phyloP scores from a whole-genome alignment of 2,113 vertebrate genomes.

The Myodes glareolus region DNA sequence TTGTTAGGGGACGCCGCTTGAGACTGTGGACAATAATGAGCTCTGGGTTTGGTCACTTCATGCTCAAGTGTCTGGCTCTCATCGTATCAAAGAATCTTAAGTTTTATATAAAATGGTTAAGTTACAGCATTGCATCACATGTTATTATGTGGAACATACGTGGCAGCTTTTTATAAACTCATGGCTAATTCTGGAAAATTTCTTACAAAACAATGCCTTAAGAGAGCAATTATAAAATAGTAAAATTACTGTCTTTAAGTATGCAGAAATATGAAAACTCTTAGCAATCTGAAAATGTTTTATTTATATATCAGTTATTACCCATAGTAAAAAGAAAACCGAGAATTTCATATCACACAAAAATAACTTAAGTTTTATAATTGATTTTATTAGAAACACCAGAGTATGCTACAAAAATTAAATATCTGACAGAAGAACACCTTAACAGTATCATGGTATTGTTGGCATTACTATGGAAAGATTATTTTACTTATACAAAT shows the following conservation, averaged over 20 bases:
- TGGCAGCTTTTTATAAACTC: constrained; percentile 11
- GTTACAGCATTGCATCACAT: not conserved
- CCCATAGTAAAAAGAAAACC: not conserved
- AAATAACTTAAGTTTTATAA: not conserved
- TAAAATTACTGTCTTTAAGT: constrained; percentile 38
- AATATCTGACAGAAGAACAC: constrained; percentile 23
- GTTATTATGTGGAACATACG: not conserved
- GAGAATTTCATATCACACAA: not conserved
- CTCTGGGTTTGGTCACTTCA: not conserved
- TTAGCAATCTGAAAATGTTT: not conserved
- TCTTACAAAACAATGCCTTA: constrained; percentile 30
- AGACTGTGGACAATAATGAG: not conserved
- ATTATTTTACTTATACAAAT: constrained; percentile 46
- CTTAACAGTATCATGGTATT: not conserved
- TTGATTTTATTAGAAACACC: constrained; percentile 46
- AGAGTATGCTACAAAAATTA: not conserved
- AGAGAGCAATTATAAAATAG: not conserved
- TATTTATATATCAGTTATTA: constrained; percentile 12
- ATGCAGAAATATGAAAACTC: not conserved
- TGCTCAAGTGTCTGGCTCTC: constrained; percentile 31
- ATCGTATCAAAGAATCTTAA: not conserved
- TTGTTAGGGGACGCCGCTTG: constrained; percentile 31
- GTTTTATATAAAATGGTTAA: constrained; percentile 46
- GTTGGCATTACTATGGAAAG: constrained; percentile 16
- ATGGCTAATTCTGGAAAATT: constrained; percentile 4